These are phyloP conservation scores for Clarias laeviceps DNA, from an alignment of 2,797 vertebrate species.

Conservation along the genomic window DNA sequence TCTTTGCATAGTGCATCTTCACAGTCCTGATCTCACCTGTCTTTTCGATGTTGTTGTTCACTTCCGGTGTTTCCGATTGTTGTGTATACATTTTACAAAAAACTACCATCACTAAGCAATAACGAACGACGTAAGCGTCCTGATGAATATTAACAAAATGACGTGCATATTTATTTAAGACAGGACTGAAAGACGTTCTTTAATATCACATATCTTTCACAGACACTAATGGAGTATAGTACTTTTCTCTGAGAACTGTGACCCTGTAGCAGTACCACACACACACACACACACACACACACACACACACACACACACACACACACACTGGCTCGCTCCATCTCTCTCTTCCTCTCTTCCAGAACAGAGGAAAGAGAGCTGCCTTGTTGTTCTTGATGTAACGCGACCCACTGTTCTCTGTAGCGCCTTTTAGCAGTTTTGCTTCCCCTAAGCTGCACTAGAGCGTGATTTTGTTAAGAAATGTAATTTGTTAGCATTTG, in stretches of 20 bases:
- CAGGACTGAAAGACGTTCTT: constrained; percentile 9
- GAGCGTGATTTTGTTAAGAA: background rate
- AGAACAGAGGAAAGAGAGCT: constrained; percentile 19
- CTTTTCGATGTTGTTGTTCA: background rate
- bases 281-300: background rate
- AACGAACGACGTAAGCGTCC: constrained; percentile 16
- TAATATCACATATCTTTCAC: background rate
- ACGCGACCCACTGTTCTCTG: background rate
- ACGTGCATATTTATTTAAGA: constrained; percentile 70
- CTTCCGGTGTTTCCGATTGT: background rate
- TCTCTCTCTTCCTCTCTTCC: background rate
- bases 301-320: background rate
- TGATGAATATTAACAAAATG: constrained; percentile 57
- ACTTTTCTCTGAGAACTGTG: background rate
- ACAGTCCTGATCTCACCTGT: background rate
- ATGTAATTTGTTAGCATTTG: background rate
- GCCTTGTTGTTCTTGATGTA: constrained; percentile 25
- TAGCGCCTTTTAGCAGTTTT: constrained; percentile 31
- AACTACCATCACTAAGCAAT: constrained; percentile 19
- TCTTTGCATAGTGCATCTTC: constrained; percentile 80
- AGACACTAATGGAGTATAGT: background rate
- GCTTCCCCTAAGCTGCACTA: constrained; percentile 30
- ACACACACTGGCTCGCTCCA: background rate
- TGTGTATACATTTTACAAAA: constrained; percentile 41
- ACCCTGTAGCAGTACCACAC: constrained; percentile 45